Evolutionary conservation across 2,888 invertebrate genomes (phyloP).

Genomic region (Serripes groenlandicus): DNA sequence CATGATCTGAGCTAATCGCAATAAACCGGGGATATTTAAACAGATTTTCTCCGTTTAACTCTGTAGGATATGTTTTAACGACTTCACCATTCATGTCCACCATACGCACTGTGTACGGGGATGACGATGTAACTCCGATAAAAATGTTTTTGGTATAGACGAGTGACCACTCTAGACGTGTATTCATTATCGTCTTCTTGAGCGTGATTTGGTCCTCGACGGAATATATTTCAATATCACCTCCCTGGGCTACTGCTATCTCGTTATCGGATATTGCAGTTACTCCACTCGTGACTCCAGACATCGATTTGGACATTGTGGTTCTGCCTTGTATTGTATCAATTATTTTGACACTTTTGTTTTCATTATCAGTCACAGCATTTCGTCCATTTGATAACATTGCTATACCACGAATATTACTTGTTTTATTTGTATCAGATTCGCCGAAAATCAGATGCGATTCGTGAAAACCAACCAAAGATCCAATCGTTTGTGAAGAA

Average conservation of each 20-base stretch:
- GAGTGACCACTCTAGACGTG: not conserved
- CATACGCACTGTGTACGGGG: not conserved
- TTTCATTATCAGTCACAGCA: not conserved
- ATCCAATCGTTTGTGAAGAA: not conserved
- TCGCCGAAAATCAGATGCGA: not conserved
- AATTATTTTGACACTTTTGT: not conserved
- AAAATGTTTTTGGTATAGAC: not conserved
- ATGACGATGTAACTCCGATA: slow-evolving; percentile 3
- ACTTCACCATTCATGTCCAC: not conserved
- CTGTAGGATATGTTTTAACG: not conserved
- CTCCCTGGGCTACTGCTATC: not conserved
- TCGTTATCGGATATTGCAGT: not conserved
- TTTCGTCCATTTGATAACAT: not conserved
- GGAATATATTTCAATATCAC: not conserved
- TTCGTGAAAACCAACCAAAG: not conserved
- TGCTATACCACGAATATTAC: not conserved
- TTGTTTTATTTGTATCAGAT: not conserved
- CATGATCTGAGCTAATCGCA: not conserved
- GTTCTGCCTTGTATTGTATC: not conserved
- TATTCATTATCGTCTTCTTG: not conserved
- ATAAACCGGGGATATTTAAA: not conserved
- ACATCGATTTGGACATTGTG: not conserved
- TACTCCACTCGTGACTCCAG: not conserved
- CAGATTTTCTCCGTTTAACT: not conserved
- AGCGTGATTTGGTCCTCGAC: not conserved